Base-by-base conservation (phyloP, 1,140 invertebrate genomes). In the Samia ricini region DNA sequence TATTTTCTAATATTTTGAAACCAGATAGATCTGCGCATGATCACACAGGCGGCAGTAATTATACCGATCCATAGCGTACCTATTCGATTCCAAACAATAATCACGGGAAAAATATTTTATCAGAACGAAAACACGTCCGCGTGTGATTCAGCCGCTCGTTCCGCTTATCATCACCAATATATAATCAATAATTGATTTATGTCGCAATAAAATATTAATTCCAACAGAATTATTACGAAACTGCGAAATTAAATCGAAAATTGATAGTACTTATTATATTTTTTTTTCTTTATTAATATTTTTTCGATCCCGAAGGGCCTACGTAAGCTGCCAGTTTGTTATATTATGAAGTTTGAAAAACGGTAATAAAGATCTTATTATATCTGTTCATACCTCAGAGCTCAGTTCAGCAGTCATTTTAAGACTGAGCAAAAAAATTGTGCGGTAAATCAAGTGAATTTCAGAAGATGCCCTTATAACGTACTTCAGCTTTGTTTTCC, bases 161-260 rank as follows among this genome's bases (percentile, higher is more conserved):
- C 12, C 33, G 33, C 33, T 42, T 42, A 42, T 42, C 33, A 42
- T 15, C 26, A 26, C 50, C 15, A 15, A 21, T 22, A 24, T 55
- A n/a, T n/a, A n/a, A 55, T 55, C 52, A 19, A 22, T 55, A 55
- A 23, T 21, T 24, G 52, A 55, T 20, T 51, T 51, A 55, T 23
- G 52, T 55, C 19, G 52, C 52, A 55, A 55, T 19, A 15, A 23
- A 55, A 23, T n/a, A 24, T n/a, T 12, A 24, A 4, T 8, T 55
- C 18, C 21, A n/a, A 55, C n/a, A 23, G 52, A 55, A 55, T 6
- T 4, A 55, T 22, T 23, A 55, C 22, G 33, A 42, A 42, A 42
- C 12, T 12, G 33, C n/a, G 4, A 42, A 42, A 15, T 51, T 7
- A 8, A 51, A 51, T 51, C 19, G 50, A 20, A 4, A 8, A 51